Base-by-base conservation (phyloP, 2,113 vertebrate species). In the Cryptomyrus ogoouensis region DNA sequence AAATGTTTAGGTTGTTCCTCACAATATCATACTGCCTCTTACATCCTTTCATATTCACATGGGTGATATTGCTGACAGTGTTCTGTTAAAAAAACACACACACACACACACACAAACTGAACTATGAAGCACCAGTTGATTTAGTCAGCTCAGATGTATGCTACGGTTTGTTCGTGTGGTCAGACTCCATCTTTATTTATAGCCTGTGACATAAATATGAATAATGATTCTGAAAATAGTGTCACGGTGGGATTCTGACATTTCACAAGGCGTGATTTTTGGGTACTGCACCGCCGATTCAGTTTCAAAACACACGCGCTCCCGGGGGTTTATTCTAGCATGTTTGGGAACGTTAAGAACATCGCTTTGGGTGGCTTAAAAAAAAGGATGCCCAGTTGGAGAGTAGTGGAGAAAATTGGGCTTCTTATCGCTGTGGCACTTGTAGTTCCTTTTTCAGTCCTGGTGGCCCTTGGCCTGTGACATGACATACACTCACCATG, bases 221-320 rank as follows among this genome's bases (percentile, higher is more conserved):
- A 87, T 87, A 50, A 52, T 87, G 47, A 52, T 87, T 53, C 49
- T 87, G 85, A 53, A 87, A 87, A 87, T 87, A 50, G 46, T 53
- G 49, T 87, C 49, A 35, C 46, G 24, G 47, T 49, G 21, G 42
- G 46, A 85, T 85, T 49, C 83, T 85, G 83, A 49, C 83, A 46
- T 49, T 85, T 85, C 44, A 80, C 46, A 15, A 12, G 83, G 39
- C 21, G 83, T 44, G 83, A 85, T 85, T 85, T 66, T 85, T 42
- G 74, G 74, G 17, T 19, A 6, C 35, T 42, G 74, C 74, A 8
- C 15, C 15, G 17, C 35, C 15, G 35, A 19, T 80, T 80, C 13
- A 0, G 31, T 80, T 42, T 80, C 74, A 42, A 80, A 80, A 80
- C 74, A 49, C 83, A 49, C 44, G 49, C 46, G 42, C 44, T 4